A percentile compares a stretch with the other conserved stretches of the same genome.
Conservation (phyloP, 2,888 invertebrate genomes). For the Norana najaformis region DNA sequence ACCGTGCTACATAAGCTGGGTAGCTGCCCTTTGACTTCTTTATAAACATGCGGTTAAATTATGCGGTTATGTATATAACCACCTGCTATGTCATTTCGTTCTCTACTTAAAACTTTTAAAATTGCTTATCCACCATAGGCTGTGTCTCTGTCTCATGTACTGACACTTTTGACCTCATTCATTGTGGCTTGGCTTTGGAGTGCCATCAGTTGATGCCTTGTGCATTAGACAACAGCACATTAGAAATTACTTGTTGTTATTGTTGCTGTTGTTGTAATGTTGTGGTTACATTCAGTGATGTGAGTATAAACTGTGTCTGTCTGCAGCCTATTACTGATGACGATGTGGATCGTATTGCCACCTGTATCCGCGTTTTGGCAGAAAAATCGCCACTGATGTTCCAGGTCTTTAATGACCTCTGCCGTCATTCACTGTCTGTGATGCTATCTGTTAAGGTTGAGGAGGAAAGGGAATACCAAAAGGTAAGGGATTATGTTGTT, state of each 20-base stretch:
- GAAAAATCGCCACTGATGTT: constrained; percentile 69
- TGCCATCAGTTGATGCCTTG: too few relatives aligned
- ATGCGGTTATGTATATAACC: not conserved
- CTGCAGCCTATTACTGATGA: constrained; percentile 88
- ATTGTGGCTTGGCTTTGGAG: too few relatives aligned
- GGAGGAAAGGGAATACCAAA: constrained; percentile 70
- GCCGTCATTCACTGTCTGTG: constrained; percentile 75
- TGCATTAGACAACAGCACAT: not conserved
- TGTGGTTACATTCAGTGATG: not conserved
- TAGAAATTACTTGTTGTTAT: not conserved
- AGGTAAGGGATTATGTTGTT: constrained; percentile 49
- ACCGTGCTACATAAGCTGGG: not conserved
- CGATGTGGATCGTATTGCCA: constrained; percentile 78
- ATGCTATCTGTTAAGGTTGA: constrained; percentile 81
- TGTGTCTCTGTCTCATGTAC: too few relatives aligned
- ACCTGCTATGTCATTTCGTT: too few relatives aligned
- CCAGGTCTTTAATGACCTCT: constrained; percentile 75
- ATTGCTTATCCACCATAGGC: too few relatives aligned
- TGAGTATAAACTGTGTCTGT: not conserved
- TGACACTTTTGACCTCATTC: too few relatives aligned
- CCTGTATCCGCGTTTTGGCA: constrained; percentile 71
- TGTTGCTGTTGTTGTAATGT: not conserved
- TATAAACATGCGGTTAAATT: not conserved
- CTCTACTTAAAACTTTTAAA: too few relatives aligned
- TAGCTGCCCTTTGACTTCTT: not conserved